These are phyloP conservation scores for Uloborus diversus DNA, from an alignment of 1,140 invertebrate genomes.

Conservation along the genomic window DNA sequence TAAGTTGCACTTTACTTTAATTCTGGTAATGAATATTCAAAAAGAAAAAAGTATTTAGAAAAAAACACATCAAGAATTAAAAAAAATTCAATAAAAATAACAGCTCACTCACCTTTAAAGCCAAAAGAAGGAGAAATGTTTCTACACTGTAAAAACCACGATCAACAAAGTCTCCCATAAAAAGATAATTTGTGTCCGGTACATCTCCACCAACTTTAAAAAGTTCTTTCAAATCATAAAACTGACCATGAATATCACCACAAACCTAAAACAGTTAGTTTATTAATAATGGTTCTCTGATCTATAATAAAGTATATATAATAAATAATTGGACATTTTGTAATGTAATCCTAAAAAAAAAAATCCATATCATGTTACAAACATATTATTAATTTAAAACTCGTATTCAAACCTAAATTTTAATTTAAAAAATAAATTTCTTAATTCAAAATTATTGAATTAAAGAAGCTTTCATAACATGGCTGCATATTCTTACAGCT, in stretches of 20 bases:
- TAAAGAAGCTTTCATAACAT: no score
- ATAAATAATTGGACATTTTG: neutral
- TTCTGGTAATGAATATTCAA: no score
- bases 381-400: neutral
- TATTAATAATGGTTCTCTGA: neutral
- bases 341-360: neutral
- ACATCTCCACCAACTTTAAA: constrained; percentile 99
- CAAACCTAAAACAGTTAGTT: constrained; percentile 74
- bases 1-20: no score
- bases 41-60: no score
- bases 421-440: no score
- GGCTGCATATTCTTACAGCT: no score
- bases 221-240: constrained; percentile 98
- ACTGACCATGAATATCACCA: constrained; percentile 99
- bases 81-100: no score
- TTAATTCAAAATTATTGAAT: no score
- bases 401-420: no score
- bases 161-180: constrained; percentile 99
- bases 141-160: constrained; percentile 99
- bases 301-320: neutral
- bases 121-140: constrained; percentile 96
- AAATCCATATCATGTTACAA: neutral
- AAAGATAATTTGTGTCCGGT: constrained; percentile 98
- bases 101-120: constrained; percentile 98
- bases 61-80: no score